Conservation (phyloP, 2,797 vertebrate genomes). For the Pangasius krempfi region DNA sequence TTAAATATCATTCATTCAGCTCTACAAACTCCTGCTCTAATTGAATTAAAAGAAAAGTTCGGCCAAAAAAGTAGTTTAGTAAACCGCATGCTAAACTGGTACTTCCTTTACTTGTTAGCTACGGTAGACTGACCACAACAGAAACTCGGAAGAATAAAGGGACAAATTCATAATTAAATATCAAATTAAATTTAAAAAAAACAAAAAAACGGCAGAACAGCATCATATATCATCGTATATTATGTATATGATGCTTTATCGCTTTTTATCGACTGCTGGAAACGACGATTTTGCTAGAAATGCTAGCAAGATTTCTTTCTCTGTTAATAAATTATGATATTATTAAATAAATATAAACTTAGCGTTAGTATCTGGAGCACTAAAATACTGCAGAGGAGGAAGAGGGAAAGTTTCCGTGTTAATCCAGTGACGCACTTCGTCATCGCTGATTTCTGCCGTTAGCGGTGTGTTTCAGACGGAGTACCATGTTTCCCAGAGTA, state of each 20-base stretch:
- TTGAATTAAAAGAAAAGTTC: not conserved
- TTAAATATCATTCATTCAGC: not conserved
- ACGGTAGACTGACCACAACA: not conserved
- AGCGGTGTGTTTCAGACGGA: not conserved
- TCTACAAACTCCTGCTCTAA: not conserved
- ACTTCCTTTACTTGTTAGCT: not conserved
- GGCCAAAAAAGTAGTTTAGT: not conserved
- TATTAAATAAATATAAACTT: not conserved
- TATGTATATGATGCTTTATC: no score
- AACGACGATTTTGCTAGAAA: no score
- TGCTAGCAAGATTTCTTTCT: no score
- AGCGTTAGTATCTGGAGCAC: not conserved
- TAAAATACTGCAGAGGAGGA: conserved; percentile 1
- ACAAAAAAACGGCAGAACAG: not conserved
- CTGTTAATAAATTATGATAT: no score
- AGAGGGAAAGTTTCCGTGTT: not conserved
- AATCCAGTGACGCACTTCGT: not conserved
- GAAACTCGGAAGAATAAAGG: not conserved
- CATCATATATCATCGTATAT: not conserved
- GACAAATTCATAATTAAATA: not conserved
- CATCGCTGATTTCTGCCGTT: not conserved
- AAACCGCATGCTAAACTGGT: not conserved
- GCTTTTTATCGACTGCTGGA: no score
- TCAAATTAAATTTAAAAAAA: not conserved
- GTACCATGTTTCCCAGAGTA: not conserved